Conservation (phyloP, 1,140 invertebrate genomes). For the Liolophura sinensis region DNA sequence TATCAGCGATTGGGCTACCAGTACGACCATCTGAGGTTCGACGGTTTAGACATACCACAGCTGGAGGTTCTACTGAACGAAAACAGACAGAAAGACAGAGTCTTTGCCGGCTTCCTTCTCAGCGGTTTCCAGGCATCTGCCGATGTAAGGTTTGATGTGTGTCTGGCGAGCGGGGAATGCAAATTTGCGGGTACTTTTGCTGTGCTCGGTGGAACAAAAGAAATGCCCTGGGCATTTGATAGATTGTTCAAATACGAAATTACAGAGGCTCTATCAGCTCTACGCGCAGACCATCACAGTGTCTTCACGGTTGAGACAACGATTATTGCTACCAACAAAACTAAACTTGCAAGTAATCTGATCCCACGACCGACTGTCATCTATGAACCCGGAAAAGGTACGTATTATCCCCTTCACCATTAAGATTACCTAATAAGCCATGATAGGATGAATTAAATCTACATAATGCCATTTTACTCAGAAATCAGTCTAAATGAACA, state of each 20-base stretch:
- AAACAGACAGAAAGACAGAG: constrained; percentile 9
- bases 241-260: constrained; percentile 27
- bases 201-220: constrained; percentile 20
- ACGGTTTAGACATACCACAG: constrained; percentile 9
- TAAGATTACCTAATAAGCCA: too few species aligned
- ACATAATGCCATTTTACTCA: too few species aligned
- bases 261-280: constrained; percentile 13
- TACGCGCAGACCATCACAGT: constrained; percentile 14
- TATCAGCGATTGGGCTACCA: constrained; percentile 7
- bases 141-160: constrained; percentile 16
- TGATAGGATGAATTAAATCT: too few species aligned
- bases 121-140: constrained; percentile 19
- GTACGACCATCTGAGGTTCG: constrained; percentile 7
- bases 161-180: constrained; percentile 4
- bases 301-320: constrained; percentile 11
- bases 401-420: too few species aligned
- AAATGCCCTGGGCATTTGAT: constrained; percentile 28
- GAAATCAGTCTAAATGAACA: too few species aligned
- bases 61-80: constrained; percentile 8
- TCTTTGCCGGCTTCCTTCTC: constrained; percentile 26
- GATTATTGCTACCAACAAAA: constrained; percentile 17
- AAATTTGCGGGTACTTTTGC: constrained; percentile 24
- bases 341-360: constrained; percentile 9
- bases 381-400: constrained; percentile 23
- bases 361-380: constrained; percentile 16